These are phyloP conservation scores for Eumacrocentrus americanus DNA, from an alignment of 2,888 invertebrate genomes.

Conservation along the genomic window DNA sequence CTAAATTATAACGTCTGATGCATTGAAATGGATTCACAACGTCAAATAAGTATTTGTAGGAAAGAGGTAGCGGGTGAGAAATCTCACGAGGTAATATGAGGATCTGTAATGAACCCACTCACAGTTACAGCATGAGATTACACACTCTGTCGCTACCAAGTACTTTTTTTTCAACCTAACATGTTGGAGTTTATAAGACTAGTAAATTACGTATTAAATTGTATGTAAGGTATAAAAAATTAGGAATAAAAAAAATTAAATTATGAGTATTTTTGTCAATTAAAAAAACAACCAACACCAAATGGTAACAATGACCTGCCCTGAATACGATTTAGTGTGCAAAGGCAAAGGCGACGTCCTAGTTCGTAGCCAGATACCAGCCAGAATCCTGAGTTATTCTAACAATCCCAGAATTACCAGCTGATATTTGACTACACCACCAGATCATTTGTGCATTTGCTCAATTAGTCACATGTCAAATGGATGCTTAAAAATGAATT, in stretches of 20 bases:
- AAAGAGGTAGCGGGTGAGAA: conserved; percentile 69
- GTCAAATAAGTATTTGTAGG: conserved; percentile 45
- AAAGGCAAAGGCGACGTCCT: conserved; percentile 55
- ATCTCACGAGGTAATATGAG: conserved; percentile 90
- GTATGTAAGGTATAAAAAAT: too few relatives aligned
- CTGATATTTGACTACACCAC: conserved; percentile 86
- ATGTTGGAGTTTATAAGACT: conserved; percentile 2
- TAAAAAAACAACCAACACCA: conserved; percentile 56
- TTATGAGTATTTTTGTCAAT: background rate
- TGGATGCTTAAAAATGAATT: too few relatives aligned
- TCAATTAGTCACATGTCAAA: conserved; percentile 56
- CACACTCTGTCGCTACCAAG: conserved; percentile 64
- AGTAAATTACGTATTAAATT: background rate
- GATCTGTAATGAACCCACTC: conserved; percentile 67
- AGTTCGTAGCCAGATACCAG: conserved; percentile 75
- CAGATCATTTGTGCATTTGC: conserved; percentile 49
- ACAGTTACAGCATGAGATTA: conserved; percentile 99
- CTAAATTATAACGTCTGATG: conserved; percentile 4
- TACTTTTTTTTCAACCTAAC: conserved; percentile 31
- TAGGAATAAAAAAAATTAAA: conserved; percentile 2
- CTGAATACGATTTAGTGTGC: conserved; percentile 39
- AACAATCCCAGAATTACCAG: conserved; percentile 94
- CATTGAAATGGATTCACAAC: conserved; percentile 4
- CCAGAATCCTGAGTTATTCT: conserved; percentile 80
- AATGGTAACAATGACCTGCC: conserved; percentile 47